These are phyloP conservation scores for Abrostola triplasia DNA, from an alignment of 2,888 invertebrate species.

Conservation along the genomic window DNA sequence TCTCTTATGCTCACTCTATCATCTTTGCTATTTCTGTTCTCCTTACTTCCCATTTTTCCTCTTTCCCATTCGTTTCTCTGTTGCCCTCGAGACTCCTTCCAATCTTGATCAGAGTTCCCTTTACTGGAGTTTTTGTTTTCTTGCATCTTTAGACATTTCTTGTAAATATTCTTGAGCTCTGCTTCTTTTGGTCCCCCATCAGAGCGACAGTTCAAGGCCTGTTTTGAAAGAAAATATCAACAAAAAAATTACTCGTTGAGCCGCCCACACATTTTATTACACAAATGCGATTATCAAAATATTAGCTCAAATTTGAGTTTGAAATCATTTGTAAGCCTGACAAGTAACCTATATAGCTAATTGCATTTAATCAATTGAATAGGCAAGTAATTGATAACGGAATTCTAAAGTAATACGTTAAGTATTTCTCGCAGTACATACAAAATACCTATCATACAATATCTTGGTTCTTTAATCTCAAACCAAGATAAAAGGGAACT, in stretches of 20 bases:
- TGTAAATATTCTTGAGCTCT: slow-evolving; percentile 88
- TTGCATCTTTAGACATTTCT: slow-evolving; percentile 86
- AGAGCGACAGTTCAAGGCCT: slow-evolving; percentile 89
- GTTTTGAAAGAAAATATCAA: slow-evolving; percentile 10
- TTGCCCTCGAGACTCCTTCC: slow-evolving; percentile 66
- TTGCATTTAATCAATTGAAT: too few relatives aligned
- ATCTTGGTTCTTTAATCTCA: not conserved
- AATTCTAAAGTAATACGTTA: too few relatives aligned
- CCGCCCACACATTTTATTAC: too few relatives aligned
- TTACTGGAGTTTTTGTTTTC: slow-evolving; percentile 69
- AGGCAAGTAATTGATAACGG: too few relatives aligned
- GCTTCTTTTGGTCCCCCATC: slow-evolving; percentile 89
- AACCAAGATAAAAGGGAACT: too few relatives aligned
- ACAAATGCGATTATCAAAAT: too few relatives aligned
- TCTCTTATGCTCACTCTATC: slow-evolving; percentile 56
- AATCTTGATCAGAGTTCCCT: slow-evolving; percentile 67
- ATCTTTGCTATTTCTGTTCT: slow-evolving; percentile 56
- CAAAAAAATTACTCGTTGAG: too few relatives aligned
- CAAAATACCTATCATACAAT: too few relatives aligned
- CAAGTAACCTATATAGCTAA: too few relatives aligned
- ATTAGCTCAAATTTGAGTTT: too few relatives aligned
- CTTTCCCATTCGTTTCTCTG: slow-evolving; percentile 66
- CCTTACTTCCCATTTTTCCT: slow-evolving; percentile 56
- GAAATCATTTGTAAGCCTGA: too few relatives aligned
- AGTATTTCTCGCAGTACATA: too few relatives aligned